Evolutionary conservation across 2,797 vertebrate species (phyloP).

Genomic region (Acomys russatus): DNA sequence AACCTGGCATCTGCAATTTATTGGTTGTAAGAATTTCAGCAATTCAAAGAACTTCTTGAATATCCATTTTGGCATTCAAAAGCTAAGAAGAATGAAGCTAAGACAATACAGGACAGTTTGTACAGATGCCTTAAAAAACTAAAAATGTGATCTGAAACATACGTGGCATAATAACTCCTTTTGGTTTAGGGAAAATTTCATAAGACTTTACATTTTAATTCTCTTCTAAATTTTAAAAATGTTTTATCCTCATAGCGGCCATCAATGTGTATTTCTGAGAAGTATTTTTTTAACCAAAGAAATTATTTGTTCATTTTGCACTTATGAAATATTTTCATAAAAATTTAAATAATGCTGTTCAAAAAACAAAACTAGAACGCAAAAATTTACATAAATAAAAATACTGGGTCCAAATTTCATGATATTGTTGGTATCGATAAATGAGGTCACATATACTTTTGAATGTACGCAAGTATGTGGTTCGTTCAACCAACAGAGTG

Average conservation of each 20-base stretch:
- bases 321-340: background rate
- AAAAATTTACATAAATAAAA: background rate
- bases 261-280: background rate
- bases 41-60: slow-evolving; percentile 38
- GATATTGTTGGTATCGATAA: background rate
- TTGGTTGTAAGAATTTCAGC: slow-evolving; percentile 13
- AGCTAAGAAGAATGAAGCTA: slow-evolving; percentile 2
- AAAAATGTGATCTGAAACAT: slow-evolving; percentile 14
- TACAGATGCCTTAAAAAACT: background rate
- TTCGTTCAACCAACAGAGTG: background rate
- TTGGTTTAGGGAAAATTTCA: background rate
- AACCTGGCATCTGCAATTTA: background rate
- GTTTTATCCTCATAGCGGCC: background rate
- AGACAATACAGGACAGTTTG: background rate
- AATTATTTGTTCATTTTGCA: background rate
- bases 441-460: background rate
- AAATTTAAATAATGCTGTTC: background rate
- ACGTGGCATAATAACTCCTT: background rate
- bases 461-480: background rate
- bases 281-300: background rate
- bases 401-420: background rate
- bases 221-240: background rate
- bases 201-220: slow-evolving; percentile 24
- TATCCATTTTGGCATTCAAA: slow-evolving; percentile 11
- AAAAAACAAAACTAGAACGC: background rate